Evolutionary conservation across 2,888 invertebrate genomes (phyloP), one percentile per base, ranked within the genome.

Genomic region (Drosophila helvetica): DNA sequence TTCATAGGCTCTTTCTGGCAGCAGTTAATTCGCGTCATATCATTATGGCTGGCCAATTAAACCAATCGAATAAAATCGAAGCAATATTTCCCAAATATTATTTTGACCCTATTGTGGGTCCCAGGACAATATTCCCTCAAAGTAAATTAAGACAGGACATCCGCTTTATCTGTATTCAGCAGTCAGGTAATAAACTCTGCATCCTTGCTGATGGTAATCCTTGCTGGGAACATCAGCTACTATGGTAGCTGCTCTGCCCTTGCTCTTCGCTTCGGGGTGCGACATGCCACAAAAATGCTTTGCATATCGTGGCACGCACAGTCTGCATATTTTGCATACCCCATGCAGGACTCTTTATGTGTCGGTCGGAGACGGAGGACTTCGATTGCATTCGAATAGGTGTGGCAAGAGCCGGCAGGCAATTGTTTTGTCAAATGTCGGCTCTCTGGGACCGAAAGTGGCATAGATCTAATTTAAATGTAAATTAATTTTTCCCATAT

Each of bases 241-340:
- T 38, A 2, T 38, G 33, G 33, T 6, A 38, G 33, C 15, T n/a
- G n/a, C n/a, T n/a, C n/a, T n/a, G 1, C 15, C 15, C 38, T 6
- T 15, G 15, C 15, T 5, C 38, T 15, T 15, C 15, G 38, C 38
- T 6, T 5, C 15, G 15, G 15, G 6, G 12, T 38, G 38, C 38
- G 15, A 38, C 38, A 38, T 38, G 38, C 38, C 38, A 38, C 38
- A 38, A 38, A 38, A 38, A 38, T 38, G 15, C 38, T 38, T 38
- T 15, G 38, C 38, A 38, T 38, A 38, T 38, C 38, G 38, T n/a
- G 38, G 38, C 38, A 38, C 38, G 38, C 38, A n/a, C 38, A 38
- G 38, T n/a, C 38, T n/a, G n/a, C 38, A 38, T 38, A 38, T n/a
- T 38, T n/a, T 38, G 38, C 38, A 38, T 38, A 38, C 38, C 38